phyloP scores from a whole-genome alignment of 2,888 invertebrate species.

The Iphiclides podalirius region DNA sequence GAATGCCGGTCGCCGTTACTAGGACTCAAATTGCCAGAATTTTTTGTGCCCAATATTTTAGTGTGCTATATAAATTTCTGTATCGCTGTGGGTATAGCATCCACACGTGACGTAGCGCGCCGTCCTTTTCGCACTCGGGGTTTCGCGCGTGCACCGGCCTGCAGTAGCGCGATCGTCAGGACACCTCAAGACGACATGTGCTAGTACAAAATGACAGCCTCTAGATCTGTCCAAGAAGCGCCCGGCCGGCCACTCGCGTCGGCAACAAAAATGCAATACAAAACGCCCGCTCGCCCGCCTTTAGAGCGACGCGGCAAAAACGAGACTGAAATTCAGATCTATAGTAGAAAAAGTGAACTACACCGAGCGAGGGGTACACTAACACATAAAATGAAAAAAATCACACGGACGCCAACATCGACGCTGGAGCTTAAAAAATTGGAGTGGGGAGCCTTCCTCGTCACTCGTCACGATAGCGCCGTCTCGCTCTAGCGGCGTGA shows the following conservation, averaged over 20 bases:
- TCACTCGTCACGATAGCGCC: constrained; percentile 46
- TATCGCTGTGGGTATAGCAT: constrained; percentile 54
- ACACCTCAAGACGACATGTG: constrained; percentile 63
- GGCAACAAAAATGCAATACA: constrained; percentile 68
- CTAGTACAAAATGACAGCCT: constrained; percentile 62
- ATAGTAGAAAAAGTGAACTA: constrained; percentile 81
- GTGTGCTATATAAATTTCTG: constrained; percentile 66
- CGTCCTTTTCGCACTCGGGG: constrained; percentile 61
- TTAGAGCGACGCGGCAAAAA: constrained; percentile 80
- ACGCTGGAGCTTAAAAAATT: constrained; percentile 75
- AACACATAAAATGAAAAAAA: constrained; percentile 80
- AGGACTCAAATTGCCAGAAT: constrained; percentile 75
- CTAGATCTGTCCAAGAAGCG: constrained; percentile 39
- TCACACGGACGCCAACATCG: constrained; percentile 73
- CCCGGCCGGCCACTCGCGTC: constrained; percentile 54
- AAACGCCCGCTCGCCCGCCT: constrained; percentile 74
- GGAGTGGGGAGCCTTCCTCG: constrained; percentile 64
- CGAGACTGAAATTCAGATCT: constrained; percentile 81
- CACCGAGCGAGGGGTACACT: constrained; percentile 79
- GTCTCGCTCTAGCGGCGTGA: constrained; percentile 66
- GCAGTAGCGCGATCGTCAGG: constrained; percentile 48
- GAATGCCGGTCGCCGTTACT: constrained; percentile 76
- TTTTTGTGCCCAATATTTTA: constrained; percentile 77
- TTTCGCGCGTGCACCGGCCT: constrained; percentile 67
- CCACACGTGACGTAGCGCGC: constrained; percentile 66